phyloP scores from a whole-genome alignment of 2,888 invertebrate species.

The Chrysodeixis includens region DNA sequence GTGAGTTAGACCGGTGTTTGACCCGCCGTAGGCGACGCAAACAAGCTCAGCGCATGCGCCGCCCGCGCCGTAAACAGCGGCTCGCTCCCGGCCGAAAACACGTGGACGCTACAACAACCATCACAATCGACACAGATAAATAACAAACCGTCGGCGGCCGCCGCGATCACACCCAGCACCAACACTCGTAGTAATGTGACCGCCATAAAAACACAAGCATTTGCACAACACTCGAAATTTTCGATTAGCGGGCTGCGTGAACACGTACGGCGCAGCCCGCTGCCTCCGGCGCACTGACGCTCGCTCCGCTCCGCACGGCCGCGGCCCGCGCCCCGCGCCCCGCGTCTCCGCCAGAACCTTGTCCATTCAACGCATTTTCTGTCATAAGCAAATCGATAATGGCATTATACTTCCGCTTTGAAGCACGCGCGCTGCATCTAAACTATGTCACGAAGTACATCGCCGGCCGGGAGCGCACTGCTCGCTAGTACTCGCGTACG shows the following conservation, averaged over 20 bases:
- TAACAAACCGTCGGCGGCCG: constrained; percentile 85
- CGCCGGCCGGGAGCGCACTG: constrained; percentile 30
- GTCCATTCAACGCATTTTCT: constrained; percentile 88
- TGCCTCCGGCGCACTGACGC: constrained; percentile 81
- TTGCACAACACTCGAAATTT: constrained; percentile 88
- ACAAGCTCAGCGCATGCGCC: constrained; percentile 85
- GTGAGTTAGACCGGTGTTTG: constrained; percentile 86
- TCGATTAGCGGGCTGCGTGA: constrained; percentile 86
- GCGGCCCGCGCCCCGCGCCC: constrained; percentile 52
- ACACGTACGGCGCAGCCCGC: constrained; percentile 81
- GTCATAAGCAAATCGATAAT: constrained; percentile 89
- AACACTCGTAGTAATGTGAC: constrained; percentile 93
- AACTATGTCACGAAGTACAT: constrained; percentile 78
- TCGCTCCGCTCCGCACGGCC: constrained; percentile 57
- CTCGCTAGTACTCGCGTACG: constrained; percentile 20
- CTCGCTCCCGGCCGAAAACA: constrained; percentile 76
- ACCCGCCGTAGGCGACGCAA: constrained; percentile 80
- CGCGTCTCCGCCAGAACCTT: constrained; percentile 66
- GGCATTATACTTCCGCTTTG: constrained; percentile 87
- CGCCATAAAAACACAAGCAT: constrained; percentile 94
- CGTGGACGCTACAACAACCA: constrained; percentile 73
- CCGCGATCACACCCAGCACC: constrained; percentile 87
- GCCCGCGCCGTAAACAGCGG: constrained; percentile 83
- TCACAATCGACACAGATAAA: constrained; percentile 64
- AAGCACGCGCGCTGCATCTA: constrained; percentile 84